A percentile compares a stretch with the other conserved stretches of the same genome.
These are phyloP conservation scores for Trissolcus japonicus DNA, from an alignment of 2,888 invertebrate genomes.

Conservation along the genomic window DNA sequence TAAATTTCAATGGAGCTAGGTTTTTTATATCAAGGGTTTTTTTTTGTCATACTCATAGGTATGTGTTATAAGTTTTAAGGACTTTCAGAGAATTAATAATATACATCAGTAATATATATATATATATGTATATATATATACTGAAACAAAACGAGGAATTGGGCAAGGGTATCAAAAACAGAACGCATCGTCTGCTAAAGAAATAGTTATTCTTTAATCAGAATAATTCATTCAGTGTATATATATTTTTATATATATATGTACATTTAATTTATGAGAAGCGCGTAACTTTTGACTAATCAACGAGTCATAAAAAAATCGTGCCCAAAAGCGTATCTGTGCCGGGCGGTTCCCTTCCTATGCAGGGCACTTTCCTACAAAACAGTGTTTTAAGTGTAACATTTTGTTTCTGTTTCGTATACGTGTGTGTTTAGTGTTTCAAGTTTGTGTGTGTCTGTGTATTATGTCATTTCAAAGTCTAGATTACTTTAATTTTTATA, in stretches of 20 bases:
- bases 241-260: conserved; percentile 33
- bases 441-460: conserved; percentile 53
- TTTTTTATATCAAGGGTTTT: no score
- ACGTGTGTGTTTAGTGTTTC: conserved; percentile 32
- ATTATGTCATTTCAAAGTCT: conserved; percentile 61
- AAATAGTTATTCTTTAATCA: conserved; percentile 8
- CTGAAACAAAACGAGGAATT: conserved; percentile 5
- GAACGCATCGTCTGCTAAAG: conserved; percentile 7
- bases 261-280: conserved; percentile 41
- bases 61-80: conserved; percentile 35
- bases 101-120: conserved; percentile 29
- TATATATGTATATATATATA: conserved; percentile 33
- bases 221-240: conserved; percentile 36
- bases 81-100: conserved; percentile 43
- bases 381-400: conserved; percentile 54
- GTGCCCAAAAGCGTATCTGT: conserved; percentile 56
- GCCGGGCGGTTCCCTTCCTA: conserved; percentile 55
- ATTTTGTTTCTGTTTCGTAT: conserved; percentile 39
- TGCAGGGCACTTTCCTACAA: conserved; percentile 59
- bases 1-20: conserved; percentile 42
- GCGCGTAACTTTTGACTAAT: conserved; percentile 53
- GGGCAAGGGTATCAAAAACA: conserved; percentile 1
- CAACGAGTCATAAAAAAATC: conserved; percentile 58
- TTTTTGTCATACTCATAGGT: conserved; percentile 22
- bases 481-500: conserved; percentile 67